phyloP scores from a whole-genome alignment of 2,888 invertebrate genomes.

The Drosophila mulleri region DNA sequence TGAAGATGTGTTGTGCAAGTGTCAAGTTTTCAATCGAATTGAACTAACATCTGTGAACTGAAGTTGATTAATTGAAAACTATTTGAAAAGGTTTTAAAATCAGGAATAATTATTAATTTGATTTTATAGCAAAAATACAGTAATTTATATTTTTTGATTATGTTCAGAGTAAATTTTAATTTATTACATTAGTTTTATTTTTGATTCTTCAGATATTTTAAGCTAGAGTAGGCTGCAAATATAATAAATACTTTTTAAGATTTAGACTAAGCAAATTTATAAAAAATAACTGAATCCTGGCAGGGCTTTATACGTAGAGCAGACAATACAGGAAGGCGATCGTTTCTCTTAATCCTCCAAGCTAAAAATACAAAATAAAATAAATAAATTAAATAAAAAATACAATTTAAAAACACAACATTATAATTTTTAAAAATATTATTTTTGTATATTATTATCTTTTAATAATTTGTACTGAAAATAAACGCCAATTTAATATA shows the following conservation, averaged over 20 bases:
- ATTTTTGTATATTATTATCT: too few relatives aligned
- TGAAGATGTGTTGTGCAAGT: constrained; percentile 17
- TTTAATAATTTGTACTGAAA: too few relatives aligned
- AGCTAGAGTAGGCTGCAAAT: too few relatives aligned
- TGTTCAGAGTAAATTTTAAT: not conserved
- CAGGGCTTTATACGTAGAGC: not conserved
- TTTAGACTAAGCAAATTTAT: not conserved
- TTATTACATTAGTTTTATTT: too few relatives aligned
- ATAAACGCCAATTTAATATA: too few relatives aligned
- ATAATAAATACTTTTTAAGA: too few relatives aligned
- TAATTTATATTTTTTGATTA: not conserved
- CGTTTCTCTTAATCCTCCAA: not conserved
- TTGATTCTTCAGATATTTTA: too few relatives aligned
- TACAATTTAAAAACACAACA: too few relatives aligned
- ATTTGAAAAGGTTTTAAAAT: not conserved
- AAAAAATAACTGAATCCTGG: not conserved
- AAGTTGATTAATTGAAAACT: not conserved
- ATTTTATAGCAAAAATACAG: not conserved
- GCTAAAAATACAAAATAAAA: too few relatives aligned
- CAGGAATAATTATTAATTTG: not conserved
- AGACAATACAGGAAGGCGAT: not conserved
- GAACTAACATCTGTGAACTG: not conserved
- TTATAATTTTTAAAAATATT: too few relatives aligned
- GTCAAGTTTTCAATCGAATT: not conserved
- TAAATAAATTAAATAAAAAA: too few relatives aligned